These are phyloP conservation scores for Ethmia dodecea DNA, from an alignment of 2,888 invertebrate genomes.

Conservation along the genomic window DNA sequence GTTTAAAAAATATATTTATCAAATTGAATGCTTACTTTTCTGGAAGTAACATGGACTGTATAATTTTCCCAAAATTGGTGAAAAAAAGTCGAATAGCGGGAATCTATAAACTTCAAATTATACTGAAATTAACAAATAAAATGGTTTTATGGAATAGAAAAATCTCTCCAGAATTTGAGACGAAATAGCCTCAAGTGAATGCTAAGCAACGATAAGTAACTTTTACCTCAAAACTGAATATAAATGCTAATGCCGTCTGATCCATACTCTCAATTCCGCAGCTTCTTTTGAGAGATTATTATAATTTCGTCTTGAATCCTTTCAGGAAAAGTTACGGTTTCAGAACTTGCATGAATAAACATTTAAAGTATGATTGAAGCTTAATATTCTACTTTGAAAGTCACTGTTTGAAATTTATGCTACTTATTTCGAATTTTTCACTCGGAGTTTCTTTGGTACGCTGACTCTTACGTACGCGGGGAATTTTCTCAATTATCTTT, in stretches of 20 bases:
- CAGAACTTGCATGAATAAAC: conserved; percentile 52
- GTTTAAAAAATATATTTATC: too few relatives aligned
- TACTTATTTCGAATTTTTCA: conserved; percentile 12
- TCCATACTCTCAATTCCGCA: conserved; percentile 63
- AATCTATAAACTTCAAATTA: too few relatives aligned
- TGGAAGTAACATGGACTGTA: too few relatives aligned
- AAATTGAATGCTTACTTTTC: too few relatives aligned
- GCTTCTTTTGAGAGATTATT: conserved; percentile 67
- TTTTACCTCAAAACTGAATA: conserved; percentile 63
- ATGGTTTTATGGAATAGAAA: too few relatives aligned
- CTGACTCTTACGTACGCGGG: conserved; percentile 38
- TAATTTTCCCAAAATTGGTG: too few relatives aligned
- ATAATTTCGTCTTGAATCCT: conserved; percentile 64
- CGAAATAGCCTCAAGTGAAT: conserved; percentile 23
- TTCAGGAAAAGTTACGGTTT: conserved; percentile 50
- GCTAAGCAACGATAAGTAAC: conserved; percentile 59
- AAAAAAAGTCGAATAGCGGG: too few relatives aligned
- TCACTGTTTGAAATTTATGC: conserved; percentile 13
- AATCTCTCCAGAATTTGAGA: too few relatives aligned
- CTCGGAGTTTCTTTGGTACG: conserved; percentile 14
- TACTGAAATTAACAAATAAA: too few relatives aligned
- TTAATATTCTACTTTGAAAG: conserved; percentile 12
- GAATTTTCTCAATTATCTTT: too few relatives aligned
- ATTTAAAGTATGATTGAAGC: conserved; percentile 27
- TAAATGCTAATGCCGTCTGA: conserved; percentile 68